Conservation (phyloP, 2,888 invertebrate genomes). For the Heliconius ismenius region DNA sequence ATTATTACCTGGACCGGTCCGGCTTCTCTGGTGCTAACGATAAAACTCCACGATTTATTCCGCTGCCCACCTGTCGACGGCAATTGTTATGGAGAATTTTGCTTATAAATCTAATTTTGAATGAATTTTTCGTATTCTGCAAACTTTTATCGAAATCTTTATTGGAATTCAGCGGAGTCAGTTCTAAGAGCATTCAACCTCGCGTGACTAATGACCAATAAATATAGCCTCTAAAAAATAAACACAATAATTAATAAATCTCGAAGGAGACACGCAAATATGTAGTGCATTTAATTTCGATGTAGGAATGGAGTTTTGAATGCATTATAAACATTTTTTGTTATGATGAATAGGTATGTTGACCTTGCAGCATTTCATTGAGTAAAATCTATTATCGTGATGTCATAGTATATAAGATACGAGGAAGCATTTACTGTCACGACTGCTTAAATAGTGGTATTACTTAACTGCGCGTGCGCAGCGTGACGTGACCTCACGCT, state of each 20-base stretch:
- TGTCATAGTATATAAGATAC: slow-evolving; percentile 53
- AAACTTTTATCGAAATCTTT: slow-evolving; percentile 7
- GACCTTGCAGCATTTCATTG: slow-evolving; percentile 51
- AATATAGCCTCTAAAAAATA: slow-evolving; percentile 35
- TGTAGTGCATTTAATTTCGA: slow-evolving; percentile 26
- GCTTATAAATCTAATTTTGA: slow-evolving; percentile 31
- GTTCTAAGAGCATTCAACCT: slow-evolving; percentile 22
- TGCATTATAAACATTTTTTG: slow-evolving; percentile 35
- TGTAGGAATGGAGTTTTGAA: slow-evolving; percentile 21
- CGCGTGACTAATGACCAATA: slow-evolving; percentile 37
- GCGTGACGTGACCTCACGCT: slow-evolving; percentile 57
- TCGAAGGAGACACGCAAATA: slow-evolving; percentile 29
- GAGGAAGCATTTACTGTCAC: slow-evolving; percentile 60
- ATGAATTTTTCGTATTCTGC: slow-evolving; percentile 14
- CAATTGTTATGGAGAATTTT: slow-evolving; percentile 39
- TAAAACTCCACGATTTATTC: slow-evolving; percentile 75
- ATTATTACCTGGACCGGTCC: slow-evolving; percentile 72
- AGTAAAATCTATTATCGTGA: slow-evolving; percentile 50
- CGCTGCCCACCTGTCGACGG: slow-evolving; percentile 66
- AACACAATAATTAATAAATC: slow-evolving; percentile 33
- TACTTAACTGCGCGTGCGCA: slow-evolving; percentile 53
- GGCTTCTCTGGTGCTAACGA: slow-evolving; percentile 56
- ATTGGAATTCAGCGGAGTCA: neutral
- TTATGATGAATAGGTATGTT: slow-evolving; percentile 45
- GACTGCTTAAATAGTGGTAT: slow-evolving; percentile 57